Evolutionary conservation across 2,888 invertebrate species (phyloP), one percentile per base, ranked within the genome.

Genomic region (Apamea epomidion): DNA sequence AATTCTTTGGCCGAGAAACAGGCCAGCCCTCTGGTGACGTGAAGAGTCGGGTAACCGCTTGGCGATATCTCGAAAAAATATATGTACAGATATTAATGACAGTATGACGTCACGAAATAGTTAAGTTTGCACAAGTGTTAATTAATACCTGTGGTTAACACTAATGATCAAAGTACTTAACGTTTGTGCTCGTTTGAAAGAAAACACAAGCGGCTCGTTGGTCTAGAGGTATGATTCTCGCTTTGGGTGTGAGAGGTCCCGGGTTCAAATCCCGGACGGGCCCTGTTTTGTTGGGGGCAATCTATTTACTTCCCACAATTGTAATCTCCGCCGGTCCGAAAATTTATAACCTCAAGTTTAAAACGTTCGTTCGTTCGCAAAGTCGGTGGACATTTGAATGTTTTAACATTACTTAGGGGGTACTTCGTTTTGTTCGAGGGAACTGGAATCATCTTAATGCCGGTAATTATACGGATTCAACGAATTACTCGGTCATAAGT

Each of bases 181-280:
- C 54, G 8, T 48, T 54, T 54, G 0, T 21, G 5, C 51, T 54
- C 7, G 0, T 86, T 83, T 25, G n/a, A 60, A 32, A 64, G 2
- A 51, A 18, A 51, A 69, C 10, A n/a, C 37, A 78, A 74, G 5
- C 64, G 96, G 96, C 96, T 96, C 96, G 96, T 96, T 96, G 96
- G 97, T 97, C 97, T 97, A 96, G 96, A 94, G 96, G 96, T 96
- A 96, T 96, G 96, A 97, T 97, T 97, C 95, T 96, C 96, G 96
- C 96, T 96, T 97, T 94, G 95, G 95, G 95, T 96, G 96, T 94
- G 96, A 96, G 96, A 95, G 96, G 96, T 95, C 96, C 96, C 96
- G 95, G 95, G 95, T 96, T 96, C 96, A 95, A 97, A 96, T 96
- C 96, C 96, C 95, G 95, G 96, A 95, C 96, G 95, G 95, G 95